Conservation (phyloP, 2,888 invertebrate genomes). For the Chrysopilus asiliformis region DNA sequence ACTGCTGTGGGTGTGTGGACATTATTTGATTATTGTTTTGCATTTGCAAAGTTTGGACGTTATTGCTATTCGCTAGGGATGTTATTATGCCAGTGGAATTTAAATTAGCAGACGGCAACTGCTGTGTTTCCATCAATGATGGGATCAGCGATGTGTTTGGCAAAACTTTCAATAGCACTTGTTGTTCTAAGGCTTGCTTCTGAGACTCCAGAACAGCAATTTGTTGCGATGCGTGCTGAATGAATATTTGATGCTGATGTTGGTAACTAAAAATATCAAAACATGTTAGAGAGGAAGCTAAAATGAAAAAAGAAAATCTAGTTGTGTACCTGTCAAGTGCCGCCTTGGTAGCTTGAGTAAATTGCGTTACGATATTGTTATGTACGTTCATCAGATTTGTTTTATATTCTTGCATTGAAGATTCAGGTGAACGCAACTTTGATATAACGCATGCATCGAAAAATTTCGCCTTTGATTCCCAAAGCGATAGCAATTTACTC, state of each 20-base stretch:
- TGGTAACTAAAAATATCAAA: conserved; percentile 63
- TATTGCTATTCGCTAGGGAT: conserved; percentile 2
- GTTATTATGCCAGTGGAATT: neutral
- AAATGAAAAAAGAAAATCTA: conserved; percentile 8
- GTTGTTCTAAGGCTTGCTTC: conserved; percentile 45
- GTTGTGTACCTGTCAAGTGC: conserved; percentile 65
- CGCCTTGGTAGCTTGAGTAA: conserved; percentile 65
- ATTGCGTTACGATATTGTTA: conserved; percentile 59
- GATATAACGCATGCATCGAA: conserved; percentile 70
- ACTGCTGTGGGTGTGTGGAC: conserved; percentile 8
- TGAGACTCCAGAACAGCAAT: conserved; percentile 74
- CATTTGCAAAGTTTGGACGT: conserved; percentile 14
- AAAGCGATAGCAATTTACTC: conserved; percentile 82
- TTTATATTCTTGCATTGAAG: conserved; percentile 83
- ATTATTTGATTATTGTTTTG: conserved; percentile 8
- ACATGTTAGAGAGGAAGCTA: conserved; percentile 7
- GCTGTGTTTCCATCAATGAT: conserved; percentile 20
- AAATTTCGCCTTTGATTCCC: conserved; percentile 93
- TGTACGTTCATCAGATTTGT: conserved; percentile 70
- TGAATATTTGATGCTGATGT: conserved; percentile 91
- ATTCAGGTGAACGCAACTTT: conserved; percentile 73
- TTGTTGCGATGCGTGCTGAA: conserved; percentile 79
- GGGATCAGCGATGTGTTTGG: conserved; percentile 23
- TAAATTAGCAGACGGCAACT: conserved; percentile 8
- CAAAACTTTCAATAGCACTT: conserved; percentile 23